Base-by-base conservation (phyloP, 2,113 vertebrate genomes). In the Brachypteracias leptosomus region DNA sequence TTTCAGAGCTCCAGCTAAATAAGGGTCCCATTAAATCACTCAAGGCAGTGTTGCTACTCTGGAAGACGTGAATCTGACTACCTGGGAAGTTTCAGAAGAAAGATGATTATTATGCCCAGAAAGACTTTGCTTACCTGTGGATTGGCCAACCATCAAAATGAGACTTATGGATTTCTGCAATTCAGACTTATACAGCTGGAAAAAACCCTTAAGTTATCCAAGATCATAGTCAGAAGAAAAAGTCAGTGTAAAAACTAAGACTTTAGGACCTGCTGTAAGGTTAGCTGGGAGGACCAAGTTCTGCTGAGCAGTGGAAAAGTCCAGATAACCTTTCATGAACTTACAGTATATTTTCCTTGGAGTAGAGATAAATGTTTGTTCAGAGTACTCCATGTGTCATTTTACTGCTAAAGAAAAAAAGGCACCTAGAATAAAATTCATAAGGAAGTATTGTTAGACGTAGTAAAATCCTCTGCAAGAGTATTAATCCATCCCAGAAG, bases 401-500 rank as follows among this genome's bases (percentile, higher is more conserved):
- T 94, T 67, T 81, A n/a, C 28, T 70, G 42, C 36, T 75, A 62
- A 92, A 83, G 47, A 40, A 57, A 36, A 91, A 93, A 52, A n/a
- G 24, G 7, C 38, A 58, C 47, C 31, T 59, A 55, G 54, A 92
- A 94, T 85, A 88, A 87, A 95, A 40, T 96, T 96, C 77, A 90
- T 40, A 14, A 49, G 88, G 42, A 94, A 96, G 67, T 88, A 80
- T 63, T 94, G 76, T 94, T 63, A 94, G 49, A 93, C 82, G 79
- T 54, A 68, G 55, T 81, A 86, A 97, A 97, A 97, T 91, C 79
- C 77, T 78, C 38, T 77, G 25, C 35, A 67, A 13, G 26, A 95
- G 22, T 89, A 74, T 96, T 96, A 97, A 97, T 94, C 62, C n/a
- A 85, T 96, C 90, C 89, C 88, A 85, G 55, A 97, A 96, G 90